Conservation (phyloP, 2,797 vertebrate species). For the Acanthurus lineatus region DNA sequence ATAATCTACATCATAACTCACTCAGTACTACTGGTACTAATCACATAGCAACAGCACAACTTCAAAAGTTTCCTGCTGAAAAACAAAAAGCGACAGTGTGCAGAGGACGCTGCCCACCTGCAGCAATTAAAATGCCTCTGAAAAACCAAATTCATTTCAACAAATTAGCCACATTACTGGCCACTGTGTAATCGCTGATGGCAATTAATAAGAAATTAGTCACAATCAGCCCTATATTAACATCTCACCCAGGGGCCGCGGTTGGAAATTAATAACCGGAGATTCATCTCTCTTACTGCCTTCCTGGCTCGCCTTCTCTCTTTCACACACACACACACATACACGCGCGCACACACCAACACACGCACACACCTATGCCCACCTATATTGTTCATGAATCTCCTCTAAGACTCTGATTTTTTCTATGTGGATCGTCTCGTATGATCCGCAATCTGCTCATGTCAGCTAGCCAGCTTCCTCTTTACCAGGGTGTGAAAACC, state of each 20-base stretch:
- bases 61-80: constrained; percentile 71
- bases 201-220: constrained; percentile 89
- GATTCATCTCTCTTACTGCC: constrained; percentile 84
- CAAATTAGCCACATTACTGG: constrained; percentile 87
- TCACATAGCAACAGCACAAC: constrained; percentile 39
- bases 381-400: constrained; percentile 81
- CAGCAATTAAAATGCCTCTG: constrained; percentile 85
- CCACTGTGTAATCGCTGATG: constrained; percentile 87
- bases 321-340: constrained; percentile 7
- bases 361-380: constrained; percentile 75
- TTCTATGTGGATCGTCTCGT: constrained; percentile 79
- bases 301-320: constrained; percentile 65
- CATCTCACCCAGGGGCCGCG: constrained; percentile 84
- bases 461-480: constrained; percentile 86
- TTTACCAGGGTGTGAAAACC: constrained; percentile 83
- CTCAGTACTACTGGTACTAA: neutral
- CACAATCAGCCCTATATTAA: constrained; percentile 86
- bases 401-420: constrained; percentile 77
- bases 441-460: constrained; percentile 86
- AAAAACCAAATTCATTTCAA: constrained; percentile 85
- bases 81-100: constrained; percentile 56
- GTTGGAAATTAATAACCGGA: constrained; percentile 85
- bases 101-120: constrained; percentile 76
- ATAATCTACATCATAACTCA: constrained; percentile 27
- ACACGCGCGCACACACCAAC: constrained; percentile 61